Evolutionary conservation across 2,888 invertebrate genomes (phyloP), one percentile per base, ranked within the genome.

Genomic region (Cephus spinipes): DNA sequence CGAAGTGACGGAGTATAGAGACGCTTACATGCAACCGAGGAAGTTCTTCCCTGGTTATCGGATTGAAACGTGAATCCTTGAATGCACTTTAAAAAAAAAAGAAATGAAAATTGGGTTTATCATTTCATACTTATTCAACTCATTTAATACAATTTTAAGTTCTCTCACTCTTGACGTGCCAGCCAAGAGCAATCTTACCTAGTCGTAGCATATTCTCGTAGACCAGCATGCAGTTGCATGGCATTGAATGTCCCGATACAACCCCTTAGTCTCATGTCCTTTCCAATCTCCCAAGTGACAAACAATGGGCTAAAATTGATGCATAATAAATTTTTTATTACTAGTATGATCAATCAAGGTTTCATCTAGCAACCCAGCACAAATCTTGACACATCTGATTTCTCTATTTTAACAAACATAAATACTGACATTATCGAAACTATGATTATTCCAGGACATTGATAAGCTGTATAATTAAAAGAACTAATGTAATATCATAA

Each of bases 211-310:
- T 99, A 99, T 93, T 99, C 99, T 85, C 98, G 94, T 84, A 99
- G 94, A 82, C 99, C 98, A 90, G 96, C 95, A 91, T 99, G 98
- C 89, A 99, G 94, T 92, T 97, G 97, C 95, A 98, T 97, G 78
- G 98, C 97, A 92, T 97, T 98, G 92, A 99, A 99, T 75, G 99
- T 99, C 81, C 99, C 99, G 91, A 99, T 99, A 93, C 99, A 99
- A 76, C 99, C 99, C 83, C 99, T 95, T 81, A 99, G 94, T 83
- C 98, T 95, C 89, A 97, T 96, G 90, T 98, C 98, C 91, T 97
- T 96, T 76, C 99, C 99, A 90, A 98, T 98, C 93, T 98, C 97
- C 99, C 99, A 99, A 82, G 99, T 99, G 84, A 99, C 99, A 94
- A 99, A 99, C 90, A 99, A 94, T 78, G 99, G 99, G 92, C 98